Conservation (phyloP, 2,888 invertebrate genomes). For the Drosophila nigricruria region DNA sequence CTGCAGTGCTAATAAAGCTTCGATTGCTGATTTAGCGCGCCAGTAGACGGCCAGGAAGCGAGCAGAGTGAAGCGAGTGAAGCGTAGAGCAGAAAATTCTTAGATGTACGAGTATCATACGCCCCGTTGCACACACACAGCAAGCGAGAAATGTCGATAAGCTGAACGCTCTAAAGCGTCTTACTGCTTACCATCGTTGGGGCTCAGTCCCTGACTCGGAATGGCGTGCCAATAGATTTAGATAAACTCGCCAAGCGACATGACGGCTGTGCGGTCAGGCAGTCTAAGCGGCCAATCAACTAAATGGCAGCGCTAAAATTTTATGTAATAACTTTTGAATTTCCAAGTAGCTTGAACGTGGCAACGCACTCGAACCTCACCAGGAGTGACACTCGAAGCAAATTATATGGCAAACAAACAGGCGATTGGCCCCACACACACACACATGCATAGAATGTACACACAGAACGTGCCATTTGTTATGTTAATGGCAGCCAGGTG, state of each 20-base stretch:
- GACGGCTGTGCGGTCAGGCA: conserved; percentile 30
- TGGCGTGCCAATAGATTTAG: conserved; percentile 74
- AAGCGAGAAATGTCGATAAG: conserved; percentile 67
- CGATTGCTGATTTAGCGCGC: conserved; percentile 77
- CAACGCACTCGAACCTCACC: conserved; percentile 19
- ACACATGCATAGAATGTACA: conserved; percentile 14
- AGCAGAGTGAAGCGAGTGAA: conserved; percentile 22
- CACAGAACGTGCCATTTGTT: conserved; percentile 63
- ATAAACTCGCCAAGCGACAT: conserved; percentile 54
- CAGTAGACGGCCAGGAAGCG: conserved; percentile 20
- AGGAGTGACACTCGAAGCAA: conserved; percentile 57
- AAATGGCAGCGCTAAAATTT: conserved; percentile 80
- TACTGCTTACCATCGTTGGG: not conserved
- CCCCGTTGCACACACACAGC: conserved; percentile 67
- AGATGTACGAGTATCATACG: conserved; percentile 68
- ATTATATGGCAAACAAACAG: conserved; percentile 51
- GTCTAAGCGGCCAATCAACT: conserved; percentile 73
- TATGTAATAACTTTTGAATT: conserved; percentile 81
- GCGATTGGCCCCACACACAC: conserved; percentile 35
- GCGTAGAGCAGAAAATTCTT: conserved; percentile 54
- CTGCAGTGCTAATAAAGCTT: conserved; percentile 78
- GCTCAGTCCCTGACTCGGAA: conserved; percentile 41
- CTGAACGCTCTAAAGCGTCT: conserved; percentile 63
- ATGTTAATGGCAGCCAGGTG: conserved; percentile 68
- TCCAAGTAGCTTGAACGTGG: conserved; percentile 65